These are phyloP conservation scores for Radopholus similis DNA, from an alignment of 1,140 invertebrate species.

Conservation along the genomic window DNA sequence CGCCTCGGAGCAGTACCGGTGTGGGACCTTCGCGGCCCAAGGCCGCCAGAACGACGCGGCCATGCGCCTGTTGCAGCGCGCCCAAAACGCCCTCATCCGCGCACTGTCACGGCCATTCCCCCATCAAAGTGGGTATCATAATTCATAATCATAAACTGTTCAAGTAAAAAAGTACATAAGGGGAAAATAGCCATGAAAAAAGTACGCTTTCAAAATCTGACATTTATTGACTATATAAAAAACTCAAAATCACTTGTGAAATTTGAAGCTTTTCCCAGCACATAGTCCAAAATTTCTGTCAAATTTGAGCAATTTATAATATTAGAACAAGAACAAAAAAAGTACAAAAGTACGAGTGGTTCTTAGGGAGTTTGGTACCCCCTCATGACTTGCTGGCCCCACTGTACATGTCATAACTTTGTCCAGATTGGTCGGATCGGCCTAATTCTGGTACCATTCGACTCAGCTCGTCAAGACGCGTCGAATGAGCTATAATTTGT, in stretches of 20 bases:
- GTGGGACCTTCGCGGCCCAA: constrained; percentile 29
- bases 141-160: constrained; percentile 7
- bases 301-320: too few species aligned
- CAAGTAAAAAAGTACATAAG: constrained; percentile 5
- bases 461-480: too few species aligned
- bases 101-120: constrained; percentile 42
- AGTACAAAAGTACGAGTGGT: too few species aligned
- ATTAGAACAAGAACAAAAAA: too few species aligned
- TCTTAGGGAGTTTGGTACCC: too few species aligned
- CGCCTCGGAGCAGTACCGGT: constrained; percentile 31
- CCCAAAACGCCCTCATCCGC: constrained; percentile 42
- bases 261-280: constrained; percentile 14
- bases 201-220: not conserved
- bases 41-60: constrained; percentile 39
- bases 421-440: too few species aligned
- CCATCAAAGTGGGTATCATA: constrained; percentile 26
- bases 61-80: constrained; percentile 44
- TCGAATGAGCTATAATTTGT: too few species aligned
- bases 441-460: too few species aligned
- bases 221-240: constrained; percentile 14
- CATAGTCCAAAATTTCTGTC: too few species aligned
- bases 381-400: too few species aligned
- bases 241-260: not conserved
- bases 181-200: too few species aligned
- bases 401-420: too few species aligned